A percentile compares a stretch with the other conserved stretches of the same genome.
Conservation (phyloP, 2,888 invertebrate genomes). For the Ariolimax columbianus region DNA sequence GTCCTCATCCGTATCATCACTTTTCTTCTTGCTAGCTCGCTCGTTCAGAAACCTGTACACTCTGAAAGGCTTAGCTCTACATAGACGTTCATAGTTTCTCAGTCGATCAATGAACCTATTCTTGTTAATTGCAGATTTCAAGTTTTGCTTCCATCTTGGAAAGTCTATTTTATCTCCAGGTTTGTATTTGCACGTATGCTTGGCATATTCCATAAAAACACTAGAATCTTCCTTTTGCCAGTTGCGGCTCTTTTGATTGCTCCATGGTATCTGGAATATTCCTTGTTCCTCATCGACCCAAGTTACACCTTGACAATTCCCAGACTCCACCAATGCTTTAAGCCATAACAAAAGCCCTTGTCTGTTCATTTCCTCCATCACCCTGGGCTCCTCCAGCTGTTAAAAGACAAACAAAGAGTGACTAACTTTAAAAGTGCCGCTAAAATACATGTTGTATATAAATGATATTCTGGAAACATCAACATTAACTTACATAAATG, state of each 20-base stretch:
- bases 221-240: constrained; percentile 32
- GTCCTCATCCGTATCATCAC: not conserved
- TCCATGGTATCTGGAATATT: constrained; percentile 34
- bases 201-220: constrained; percentile 30
- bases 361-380: constrained; percentile 17
- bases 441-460: too few relatives aligned
- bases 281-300: constrained; percentile 24
- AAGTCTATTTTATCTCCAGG: constrained; percentile 15
- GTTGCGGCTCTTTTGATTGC: constrained; percentile 24
- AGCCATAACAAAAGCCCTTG: constrained; percentile 23
- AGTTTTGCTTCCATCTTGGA: constrained; percentile 27
- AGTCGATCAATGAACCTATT: constrained; percentile 31
- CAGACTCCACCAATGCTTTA: not conserved
- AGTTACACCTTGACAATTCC: constrained; percentile 14
- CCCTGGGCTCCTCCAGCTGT: not conserved
- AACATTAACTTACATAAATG: too few relatives aligned
- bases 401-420: too few relatives aligned
- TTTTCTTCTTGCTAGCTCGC: not conserved
- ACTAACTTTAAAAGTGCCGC: too few relatives aligned
- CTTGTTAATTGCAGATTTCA: constrained; percentile 39
- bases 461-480: too few relatives aligned
- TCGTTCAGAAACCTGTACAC: constrained; percentile 25
- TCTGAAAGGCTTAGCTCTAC: not conserved
- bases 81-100: not conserved
- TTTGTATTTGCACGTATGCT: constrained; percentile 34